Base-by-base conservation (phyloP, 2,797 vertebrate species). In the Oryzias dopingdopingensis region DNA sequence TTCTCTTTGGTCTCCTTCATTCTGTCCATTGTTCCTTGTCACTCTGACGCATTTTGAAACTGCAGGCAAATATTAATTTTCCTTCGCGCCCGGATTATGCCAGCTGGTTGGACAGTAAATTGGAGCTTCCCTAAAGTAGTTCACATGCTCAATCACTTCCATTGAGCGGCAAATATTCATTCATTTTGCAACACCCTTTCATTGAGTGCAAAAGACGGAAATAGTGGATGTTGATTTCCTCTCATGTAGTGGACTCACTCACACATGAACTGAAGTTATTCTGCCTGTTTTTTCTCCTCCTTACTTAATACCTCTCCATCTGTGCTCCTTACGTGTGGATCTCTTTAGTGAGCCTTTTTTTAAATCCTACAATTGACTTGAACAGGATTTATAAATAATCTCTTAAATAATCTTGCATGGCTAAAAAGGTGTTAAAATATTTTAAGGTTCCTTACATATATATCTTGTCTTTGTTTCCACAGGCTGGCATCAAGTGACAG, bases 401-500 rank as follows among this genome's bases (percentile, higher is more conserved):
- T 12, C 32, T 13, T 3, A 37, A 18, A 18, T 18, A 18, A 18
- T 18, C 18, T 18, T 37, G 32, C 10, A 12, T 3, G 29, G 29
- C 7, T 32, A 37, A 37, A 32, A 37, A 37, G 32, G 32, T 37
- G 42, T 57, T 2, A 15, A 50, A 52, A 4, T 45, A 2, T 32
- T 2, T 14, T 49, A 12, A n/a, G 24, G 6, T 40, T 29, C 52
- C 14, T 8, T 2, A 42, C 40, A 23, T 61, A 44, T 37, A 22
- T 5, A 8, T 24, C 26, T 54, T 58, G 18, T 62, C 20, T 43
- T 65, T 69, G 41, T 23, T 1, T 67, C 20, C 49, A 5, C 42
- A 99, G 97, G 84, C 87, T 99, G 72, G 91, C 87, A 62, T 95
- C 92, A 69, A 96, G 94, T 67, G 94, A 96, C 74, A 91, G 92